Base-by-base conservation (phyloP, 2,888 invertebrate genomes). In the Parnassius mnemosyne region DNA sequence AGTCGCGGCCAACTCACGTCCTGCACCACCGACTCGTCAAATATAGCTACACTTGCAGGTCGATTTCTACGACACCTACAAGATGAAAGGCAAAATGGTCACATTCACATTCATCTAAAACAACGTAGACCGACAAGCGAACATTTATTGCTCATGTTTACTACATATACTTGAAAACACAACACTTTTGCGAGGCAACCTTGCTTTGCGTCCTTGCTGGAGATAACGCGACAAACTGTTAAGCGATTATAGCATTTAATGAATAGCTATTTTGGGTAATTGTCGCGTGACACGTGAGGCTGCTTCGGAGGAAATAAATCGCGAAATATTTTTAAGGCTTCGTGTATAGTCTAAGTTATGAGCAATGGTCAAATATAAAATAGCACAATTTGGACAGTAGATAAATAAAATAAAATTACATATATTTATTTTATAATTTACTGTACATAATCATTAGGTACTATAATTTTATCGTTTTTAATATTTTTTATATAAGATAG, bases 331-430 rank as follows among this genome's bases (percentile, higher is more conserved):
- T 60, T 47, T 44, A 11, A 62, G 62, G 49, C 25, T 53, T 61
- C 16, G 7, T 12, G 57, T 60, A 3, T 68, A 64, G 67, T 63
- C 42, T 55, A 67, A 64, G 65, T 60, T 53, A 57, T 3, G 9
- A 51, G 53, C 44, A 43, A 34, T 50, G 16, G 34, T 34, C 1
- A 34, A 55, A 47, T 5, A 47, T 5, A 20, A 10, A 9, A 44
- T n/a, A n/a, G 7, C 34, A 34, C 7, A 34, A 7, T 7, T 34
- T 34, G 1, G 34, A 7, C 34, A 34, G 34, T 7, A 5, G 34
- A 34, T 34, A 34, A 7, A 7, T 34, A 7, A n/a, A n/a, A n/a
- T n/a, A n/a, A 34, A 34, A 34, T 34, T 5, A 7, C 7, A 34
- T 34, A 5, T 1, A 1, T 7, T 34, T 34, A 34, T 34, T 34